Base-by-base conservation (phyloP, 2,888 invertebrate species). In the Podotricha telesiphe region DNA sequence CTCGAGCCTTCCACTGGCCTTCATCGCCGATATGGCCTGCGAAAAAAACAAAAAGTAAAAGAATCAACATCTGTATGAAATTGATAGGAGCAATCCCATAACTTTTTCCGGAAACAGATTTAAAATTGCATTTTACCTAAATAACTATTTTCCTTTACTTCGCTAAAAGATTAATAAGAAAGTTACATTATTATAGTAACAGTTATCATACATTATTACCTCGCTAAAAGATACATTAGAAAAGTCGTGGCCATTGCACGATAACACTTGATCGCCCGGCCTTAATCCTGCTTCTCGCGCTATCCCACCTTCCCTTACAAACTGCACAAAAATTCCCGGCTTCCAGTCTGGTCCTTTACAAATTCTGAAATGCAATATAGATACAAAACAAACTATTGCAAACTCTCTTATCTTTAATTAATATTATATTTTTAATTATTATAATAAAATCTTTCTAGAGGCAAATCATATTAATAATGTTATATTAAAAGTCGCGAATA, bases 191-290 rank as follows among this genome's bases (percentile, higher is more conserved):
- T 20, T 37, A 37, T 37, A 1, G 1, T 37, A 6, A 50, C 13
- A 15, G 2, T 45, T n/a, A 11, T 22, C 8, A n/a, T 5, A 59
- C 53, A 47, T 53, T 34, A 81, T 83, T 87, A 96, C 96, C 93
- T 97, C 97, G 79, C 95, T 96, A 84, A 97, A 97, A 42, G 95
- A 94, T 74, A 97, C 95, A 85, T 96, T 96, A 68, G 94, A 92
- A 82, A 96, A 96, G 80, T 96, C 95, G 68, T 95, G 94, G 72
- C 97, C 97, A 84, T 99, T 98, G 86, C 98, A 98, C 77, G 96
- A 96, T 65, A 98, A 86, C 74, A 99, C 97, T 88, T 98, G 98
- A 86, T 99, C 98, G 7, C 98, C 98, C 0, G 97, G 97, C 78
- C 97, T 94, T 17, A 99, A 90, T 0, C 98, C 98, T 1, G 97